Evolutionary conservation across 2,888 invertebrate species (phyloP).

Genomic region (Abrostola tripartita): DNA sequence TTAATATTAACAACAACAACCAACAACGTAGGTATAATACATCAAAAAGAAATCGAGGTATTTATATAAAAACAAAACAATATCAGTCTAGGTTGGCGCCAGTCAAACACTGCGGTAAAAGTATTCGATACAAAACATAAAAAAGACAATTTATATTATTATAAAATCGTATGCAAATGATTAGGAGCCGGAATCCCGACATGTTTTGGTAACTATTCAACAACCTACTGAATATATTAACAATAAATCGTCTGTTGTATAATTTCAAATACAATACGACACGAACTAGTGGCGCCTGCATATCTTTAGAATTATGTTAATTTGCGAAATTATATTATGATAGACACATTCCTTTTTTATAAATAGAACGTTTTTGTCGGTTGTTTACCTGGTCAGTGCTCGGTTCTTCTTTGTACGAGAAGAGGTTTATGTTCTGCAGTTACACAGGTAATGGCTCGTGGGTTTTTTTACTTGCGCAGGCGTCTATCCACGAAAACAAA

Average conservation of each 20-base stretch:
- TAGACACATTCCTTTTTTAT: slow-evolving; percentile 24
- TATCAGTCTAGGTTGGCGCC: slow-evolving; percentile 44
- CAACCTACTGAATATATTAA: slow-evolving; percentile 56
- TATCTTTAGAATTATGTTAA: slow-evolving; percentile 61
- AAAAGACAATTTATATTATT: slow-evolving; percentile 36
- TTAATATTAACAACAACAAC: slow-evolving; percentile 17
- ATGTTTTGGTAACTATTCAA: slow-evolving; percentile 48
- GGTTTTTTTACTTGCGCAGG: too few relatives aligned
- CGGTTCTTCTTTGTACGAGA: too few relatives aligned
- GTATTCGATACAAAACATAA: slow-evolving; percentile 39
- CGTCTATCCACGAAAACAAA: too few relatives aligned
- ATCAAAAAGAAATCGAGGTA: slow-evolving; percentile 36
- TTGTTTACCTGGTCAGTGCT: neutral
- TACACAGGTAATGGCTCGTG: too few relatives aligned
- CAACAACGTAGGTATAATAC: slow-evolving; percentile 36
- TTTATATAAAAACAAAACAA: slow-evolving; percentile 32
- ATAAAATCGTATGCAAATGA: slow-evolving; percentile 47
- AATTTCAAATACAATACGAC: slow-evolving; percentile 62
- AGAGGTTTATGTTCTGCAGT: too few relatives aligned
- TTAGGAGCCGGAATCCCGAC: slow-evolving; percentile 33
- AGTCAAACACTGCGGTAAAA: slow-evolving; percentile 46
- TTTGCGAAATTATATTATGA: slow-evolving; percentile 37
- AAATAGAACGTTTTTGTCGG: slow-evolving; percentile 20
- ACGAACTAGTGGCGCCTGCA: slow-evolving; percentile 69
- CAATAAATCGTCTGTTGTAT: slow-evolving; percentile 68